Evolutionary conservation across 2,888 invertebrate genomes (phyloP), one percentile per base, ranked within the genome.

Genomic region (Orchesellides sinensis): DNA sequence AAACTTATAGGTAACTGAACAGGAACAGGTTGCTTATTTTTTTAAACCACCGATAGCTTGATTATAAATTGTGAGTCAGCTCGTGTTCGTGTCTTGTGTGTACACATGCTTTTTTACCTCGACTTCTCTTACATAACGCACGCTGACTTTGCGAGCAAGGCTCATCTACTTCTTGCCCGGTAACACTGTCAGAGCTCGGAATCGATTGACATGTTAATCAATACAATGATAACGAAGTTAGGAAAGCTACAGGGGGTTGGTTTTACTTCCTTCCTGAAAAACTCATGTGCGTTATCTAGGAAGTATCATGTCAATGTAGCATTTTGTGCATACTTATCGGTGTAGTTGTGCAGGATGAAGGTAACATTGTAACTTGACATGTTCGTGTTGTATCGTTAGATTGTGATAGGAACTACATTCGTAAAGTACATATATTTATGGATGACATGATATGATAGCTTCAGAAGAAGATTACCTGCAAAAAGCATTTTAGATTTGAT

Each of bases 121-220:
- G 14, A 32, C 14, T 40, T 66, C 49, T 23, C 29, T 10, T 68
- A 12, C 49, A 68, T 19, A 49, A 27, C 32, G 27, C 4, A 19
- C 10, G 17, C 25, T 40, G 54, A 49, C 29, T 23, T 54, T 25
- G 2, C 14, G 23, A 54, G 54, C 8, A 54, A 54, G n/a, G n/a
- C n/a, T 40, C 40, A 10, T 5, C 40, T 5, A 40, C 40, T 2
- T 40, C n/a, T n/a, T n/a, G 10, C 40, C 40, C n/a, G 2, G 10
- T 12, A 54, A 2, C 23, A 6, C 23, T 54, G 54, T 54, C 61
- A 35, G 23, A 56, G 66, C 59, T 59, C 77, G 59, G 49, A 61
- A 74, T 68, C 74, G 52, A 82, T 82, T 82, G 81, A 82, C 81
- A 82, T 73, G 81, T 82, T 82, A 82, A 82, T 82, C 74, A 82